Evolutionary conservation across 2,113 vertebrate genomes (phyloP), one percentile per base, ranked within the genome.

Genomic region (Nerophis lumbriciformis): DNA sequence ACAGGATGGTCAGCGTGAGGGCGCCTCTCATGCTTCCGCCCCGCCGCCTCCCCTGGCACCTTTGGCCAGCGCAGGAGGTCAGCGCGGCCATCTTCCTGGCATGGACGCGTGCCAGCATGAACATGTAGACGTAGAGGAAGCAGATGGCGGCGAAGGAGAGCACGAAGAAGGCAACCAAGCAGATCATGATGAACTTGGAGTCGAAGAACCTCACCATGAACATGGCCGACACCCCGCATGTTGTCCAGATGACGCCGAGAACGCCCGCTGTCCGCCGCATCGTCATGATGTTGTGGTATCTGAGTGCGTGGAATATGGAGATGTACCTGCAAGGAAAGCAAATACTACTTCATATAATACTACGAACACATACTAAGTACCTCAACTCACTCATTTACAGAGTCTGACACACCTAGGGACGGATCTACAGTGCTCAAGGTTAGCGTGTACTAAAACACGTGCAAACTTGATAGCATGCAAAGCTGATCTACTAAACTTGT

Each of bases 221-320:
- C 15, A 91, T 77, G 1, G 94, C 90, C 1, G 84, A 90, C n/a
- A 88, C 87, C 0, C 83, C 87, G 12, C 95, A 97, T 52, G 92
- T 76, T 0, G 28, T 73, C 97, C 97, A 99, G 76, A 95, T 92
- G 53, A 87, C 36, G 0, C 63, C 79, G 75, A 99, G 51, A 57
- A 91, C 77, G 16, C 80, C 21, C 4, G 76, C 52, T 4, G 92
- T 89, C 2, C 93, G 91, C 55, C 66, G 88, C 71, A 89, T 76
- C 0, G 95, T 99, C 91, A 99, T 91, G 53, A 99, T 94, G 13
- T 90, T 93, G 79, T 97, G 94, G 80, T 99, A 99, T 5, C 88
- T 79, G 52, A 98, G 75, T 0, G 95, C 93, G 0, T 98, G 92
- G 86, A 99, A 98, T 75, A 99, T 95, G 5, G 94, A 97, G 77